A percentile compares a stretch with the other conserved stretches of the same genome.
phyloP scores from a whole-genome alignment of 2,888 invertebrate species.

The Unio pictorum region DNA sequence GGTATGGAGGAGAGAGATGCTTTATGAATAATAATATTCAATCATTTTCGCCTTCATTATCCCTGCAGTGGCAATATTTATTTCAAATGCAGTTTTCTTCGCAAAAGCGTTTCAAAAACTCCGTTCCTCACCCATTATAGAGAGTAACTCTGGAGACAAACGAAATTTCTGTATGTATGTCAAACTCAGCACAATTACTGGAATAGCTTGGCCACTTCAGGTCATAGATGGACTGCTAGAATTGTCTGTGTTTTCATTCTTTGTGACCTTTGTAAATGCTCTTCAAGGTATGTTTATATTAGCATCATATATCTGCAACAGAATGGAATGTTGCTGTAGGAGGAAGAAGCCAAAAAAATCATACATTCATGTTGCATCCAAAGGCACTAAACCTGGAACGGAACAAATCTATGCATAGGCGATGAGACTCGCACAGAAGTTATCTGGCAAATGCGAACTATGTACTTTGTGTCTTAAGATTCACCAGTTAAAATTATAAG shows the following conservation, averaged over 20 bases:
- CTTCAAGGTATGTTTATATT: constrained; percentile 51
- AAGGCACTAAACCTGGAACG: no score
- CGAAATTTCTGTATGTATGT: constrained; percentile 39
- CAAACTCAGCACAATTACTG: constrained; percentile 44
- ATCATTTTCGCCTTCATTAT: constrained; percentile 37
- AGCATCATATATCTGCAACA: constrained; percentile 41
- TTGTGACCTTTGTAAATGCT: constrained; percentile 42
- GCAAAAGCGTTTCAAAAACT: constrained; percentile 30
- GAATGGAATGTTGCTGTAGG: background rate
- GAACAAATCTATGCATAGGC: no score
- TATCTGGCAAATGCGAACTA: no score
- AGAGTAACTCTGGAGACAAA: constrained; percentile 21
- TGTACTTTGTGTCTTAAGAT: no score
- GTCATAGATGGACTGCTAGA: constrained; percentile 43
- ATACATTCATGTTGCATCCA: no score
- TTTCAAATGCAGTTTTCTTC: constrained; percentile 43
- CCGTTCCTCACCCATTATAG: constrained; percentile 13
- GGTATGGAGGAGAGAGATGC: constrained; percentile 32
- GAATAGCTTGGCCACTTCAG: constrained; percentile 51
- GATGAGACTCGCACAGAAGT: no score
- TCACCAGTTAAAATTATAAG: no score
- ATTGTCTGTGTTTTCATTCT: constrained; percentile 34
- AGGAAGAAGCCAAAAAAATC: no score
- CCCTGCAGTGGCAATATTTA: constrained; percentile 34
- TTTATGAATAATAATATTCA: constrained; percentile 19